Percentiles rank a stretch among this genome's conserved stretches.
phyloP scores from a whole-genome alignment of 2,888 invertebrate genomes.

The Pachliopta kotzebuea region DNA sequence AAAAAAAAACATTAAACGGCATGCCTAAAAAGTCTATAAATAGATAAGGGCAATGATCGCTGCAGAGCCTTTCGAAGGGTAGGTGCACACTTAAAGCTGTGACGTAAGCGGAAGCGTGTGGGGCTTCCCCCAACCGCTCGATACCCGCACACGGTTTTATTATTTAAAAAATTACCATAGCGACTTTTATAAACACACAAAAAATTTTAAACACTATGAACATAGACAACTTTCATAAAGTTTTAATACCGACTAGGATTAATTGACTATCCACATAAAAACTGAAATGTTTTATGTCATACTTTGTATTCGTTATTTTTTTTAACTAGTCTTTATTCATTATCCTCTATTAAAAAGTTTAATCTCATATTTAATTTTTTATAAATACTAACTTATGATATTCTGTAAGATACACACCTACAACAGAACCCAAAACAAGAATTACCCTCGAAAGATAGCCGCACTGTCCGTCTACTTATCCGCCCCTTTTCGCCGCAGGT shows the following conservation, averaged over 20 bases:
- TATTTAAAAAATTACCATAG: not conserved
- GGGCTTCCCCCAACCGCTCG: constrained; percentile 58
- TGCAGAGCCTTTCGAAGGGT: constrained; percentile 28
- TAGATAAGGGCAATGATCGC: constrained; percentile 42
- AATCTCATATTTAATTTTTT: too few relatives aligned
- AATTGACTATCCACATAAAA: too few relatives aligned
- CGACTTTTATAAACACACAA: too few relatives aligned
- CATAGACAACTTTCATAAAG: too few relatives aligned
- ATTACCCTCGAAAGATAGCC: constrained; percentile 8
- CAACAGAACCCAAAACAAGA: constrained; percentile 7
- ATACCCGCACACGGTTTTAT: not conserved
- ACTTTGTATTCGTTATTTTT: too few relatives aligned
- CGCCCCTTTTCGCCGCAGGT: constrained; percentile 28
- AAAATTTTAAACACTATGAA: too few relatives aligned
- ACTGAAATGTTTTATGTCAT: too few relatives aligned
- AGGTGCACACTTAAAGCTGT: constrained; percentile 29
- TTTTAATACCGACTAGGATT: too few relatives aligned
- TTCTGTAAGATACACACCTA: too few relatives aligned
- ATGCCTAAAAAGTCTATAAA: constrained; percentile 11
- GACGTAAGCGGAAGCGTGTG: constrained; percentile 58
- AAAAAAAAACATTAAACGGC: not conserved
- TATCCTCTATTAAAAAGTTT: too few relatives aligned
- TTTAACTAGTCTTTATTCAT: too few relatives aligned
- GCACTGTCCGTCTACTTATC: constrained; percentile 16
- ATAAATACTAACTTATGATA: too few relatives aligned